phyloP scores from a whole-genome alignment of 2,113 vertebrate species.

The Uropsilus gracilis region DNA sequence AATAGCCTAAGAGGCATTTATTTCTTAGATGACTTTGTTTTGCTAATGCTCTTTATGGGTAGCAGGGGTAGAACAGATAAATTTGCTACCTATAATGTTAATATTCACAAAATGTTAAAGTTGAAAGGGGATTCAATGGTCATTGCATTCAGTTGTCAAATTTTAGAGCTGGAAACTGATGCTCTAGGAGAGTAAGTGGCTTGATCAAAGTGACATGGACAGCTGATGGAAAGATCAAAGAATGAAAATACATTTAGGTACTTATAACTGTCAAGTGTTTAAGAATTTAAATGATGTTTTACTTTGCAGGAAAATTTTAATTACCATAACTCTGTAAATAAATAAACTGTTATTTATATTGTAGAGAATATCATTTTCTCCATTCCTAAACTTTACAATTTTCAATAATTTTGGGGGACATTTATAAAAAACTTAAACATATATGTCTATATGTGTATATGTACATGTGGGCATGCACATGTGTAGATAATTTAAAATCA shows the following conservation, averaged over 20 bases:
- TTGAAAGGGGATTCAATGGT: not conserved
- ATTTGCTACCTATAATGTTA: not conserved
- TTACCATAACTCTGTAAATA: not conserved
- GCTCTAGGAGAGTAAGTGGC: not conserved
- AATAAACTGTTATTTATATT: not conserved
- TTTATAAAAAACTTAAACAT: not conserved
- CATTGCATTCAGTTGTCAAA: not conserved
- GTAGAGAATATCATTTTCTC: not conserved
- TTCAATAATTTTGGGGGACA: not conserved
- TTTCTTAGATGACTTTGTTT: slow-evolving; percentile 5
- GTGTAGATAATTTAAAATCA: not conserved
- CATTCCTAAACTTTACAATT: not conserved
- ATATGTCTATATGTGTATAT: not conserved
- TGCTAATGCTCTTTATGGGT: not conserved
- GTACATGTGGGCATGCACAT: not conserved
- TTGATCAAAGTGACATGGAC: not conserved
- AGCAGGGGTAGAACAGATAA: not conserved
- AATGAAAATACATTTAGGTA: not conserved
- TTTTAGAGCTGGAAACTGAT: not conserved
- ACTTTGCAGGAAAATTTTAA: not conserved
- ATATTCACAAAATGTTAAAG: not conserved
- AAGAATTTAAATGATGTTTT: not conserved
- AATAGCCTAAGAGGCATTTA: not conserved
- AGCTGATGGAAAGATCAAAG: not conserved
- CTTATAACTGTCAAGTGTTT: not conserved